phyloP scores from a whole-genome alignment of 2,113 vertebrate genomes.

The Hypanus sabinus region DNA sequence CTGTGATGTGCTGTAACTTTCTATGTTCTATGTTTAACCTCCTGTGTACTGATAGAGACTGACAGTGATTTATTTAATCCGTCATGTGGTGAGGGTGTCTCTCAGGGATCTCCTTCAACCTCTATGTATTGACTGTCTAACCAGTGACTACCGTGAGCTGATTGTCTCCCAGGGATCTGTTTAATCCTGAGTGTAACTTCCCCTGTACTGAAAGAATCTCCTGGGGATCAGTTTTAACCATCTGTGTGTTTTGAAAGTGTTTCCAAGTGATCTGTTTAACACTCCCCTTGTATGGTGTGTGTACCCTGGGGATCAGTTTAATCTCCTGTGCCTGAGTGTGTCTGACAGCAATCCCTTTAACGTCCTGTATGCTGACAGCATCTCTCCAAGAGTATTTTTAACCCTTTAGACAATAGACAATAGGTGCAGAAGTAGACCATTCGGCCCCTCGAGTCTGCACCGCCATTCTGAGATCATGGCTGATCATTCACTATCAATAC shows the following conservation, averaged over 20 bases:
- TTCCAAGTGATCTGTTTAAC: neutral
- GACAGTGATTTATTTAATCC: too few species aligned
- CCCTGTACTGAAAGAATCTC: neutral
- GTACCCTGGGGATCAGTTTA: neutral
- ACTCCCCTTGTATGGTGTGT: rapidly evolving
- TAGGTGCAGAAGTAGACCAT: too few species aligned
- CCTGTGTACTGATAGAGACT: neutral
- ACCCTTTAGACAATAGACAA: too few species aligned
- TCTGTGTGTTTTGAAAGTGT: neutral
- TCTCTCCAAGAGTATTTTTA: too few species aligned
- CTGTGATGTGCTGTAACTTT: too few species aligned
- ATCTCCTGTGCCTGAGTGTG: neutral
- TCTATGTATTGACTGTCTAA: too few species aligned
- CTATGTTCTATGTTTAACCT: neutral
- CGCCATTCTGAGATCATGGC: too few species aligned
- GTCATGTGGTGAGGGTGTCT: too few species aligned
- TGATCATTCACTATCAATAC: too few species aligned
- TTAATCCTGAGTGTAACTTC: neutral
- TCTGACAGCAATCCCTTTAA: neutral
- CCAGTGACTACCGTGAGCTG: neutral
- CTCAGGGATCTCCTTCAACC: too few species aligned
- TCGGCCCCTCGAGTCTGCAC: too few species aligned
- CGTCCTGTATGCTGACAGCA: neutral
- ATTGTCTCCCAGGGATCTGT: neutral
- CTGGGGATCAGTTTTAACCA: neutral